A percentile compares a stretch with the other conserved stretches of the same genome.
These are phyloP conservation scores for Oncorhynchus masou DNA, from an alignment of 2,113 vertebrate genomes.

Conservation along the genomic window DNA sequence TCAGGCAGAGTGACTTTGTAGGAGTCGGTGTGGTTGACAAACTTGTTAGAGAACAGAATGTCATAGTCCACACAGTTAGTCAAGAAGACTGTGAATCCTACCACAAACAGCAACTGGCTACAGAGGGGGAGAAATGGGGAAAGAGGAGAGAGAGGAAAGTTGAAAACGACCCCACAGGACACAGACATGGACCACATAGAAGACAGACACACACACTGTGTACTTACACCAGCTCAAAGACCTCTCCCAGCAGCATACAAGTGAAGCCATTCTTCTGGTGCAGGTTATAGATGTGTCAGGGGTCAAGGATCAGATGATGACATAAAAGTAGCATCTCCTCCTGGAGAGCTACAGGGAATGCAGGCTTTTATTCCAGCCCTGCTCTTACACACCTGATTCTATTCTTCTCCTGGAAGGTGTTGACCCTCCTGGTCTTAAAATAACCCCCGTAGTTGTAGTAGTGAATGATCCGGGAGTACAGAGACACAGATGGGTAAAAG, in stretches of 20 bases:
- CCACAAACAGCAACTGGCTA: conserved; percentile 97
- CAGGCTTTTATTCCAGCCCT: too few relatives aligned
- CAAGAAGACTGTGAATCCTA: conserved; percentile 95
- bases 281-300: conserved; percentile 87
- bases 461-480: neutral
- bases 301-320: conserved; percentile 59
- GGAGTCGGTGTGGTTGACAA: conserved; percentile 91
- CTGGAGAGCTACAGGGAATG: too few relatives aligned
- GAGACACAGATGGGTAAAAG: conserved; percentile 64
- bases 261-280: conserved; percentile 99
- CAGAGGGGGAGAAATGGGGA: conserved; percentile 5
- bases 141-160: neutral
- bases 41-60: conserved; percentile 98
- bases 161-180: too few relatives aligned
- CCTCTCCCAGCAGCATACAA: conserved; percentile 94
- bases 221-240: conserved; percentile 96
- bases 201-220: neutral
- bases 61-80: conserved; percentile 98
- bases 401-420: too few relatives aligned
- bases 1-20: conserved; percentile 95
- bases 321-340: neutral
- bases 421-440: too few relatives aligned
- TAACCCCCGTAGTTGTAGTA: neutral
- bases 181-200: neutral
- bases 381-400: too few relatives aligned